Base-by-base conservation (phyloP, 2,113 vertebrate species). In the Gymnorhina tibicen region DNA sequence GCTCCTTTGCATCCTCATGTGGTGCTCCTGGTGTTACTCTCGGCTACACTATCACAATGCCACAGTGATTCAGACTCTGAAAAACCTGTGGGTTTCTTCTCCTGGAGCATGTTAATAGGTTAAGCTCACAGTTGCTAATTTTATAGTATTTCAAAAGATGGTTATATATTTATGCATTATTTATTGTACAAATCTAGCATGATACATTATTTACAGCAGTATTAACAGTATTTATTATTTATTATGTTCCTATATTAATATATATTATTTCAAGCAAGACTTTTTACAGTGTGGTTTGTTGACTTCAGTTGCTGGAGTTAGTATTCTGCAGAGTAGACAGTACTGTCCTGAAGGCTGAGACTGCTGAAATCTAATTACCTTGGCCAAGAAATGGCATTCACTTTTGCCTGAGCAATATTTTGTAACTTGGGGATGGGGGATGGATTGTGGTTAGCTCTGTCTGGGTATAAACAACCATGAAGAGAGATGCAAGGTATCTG, bases 181-280 rank as follows among this genome's bases (percentile, higher is more conserved):
- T 97, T 97, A 97, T 93, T 94, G 89, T 69, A 91, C 64, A 97
- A 97, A 96, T 97, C 64, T 96, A 96, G 75, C n/a, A 81, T 76
- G 55, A 95, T 98, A 87, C 80, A 97, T 98, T 97, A 98, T 97
- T 98, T 95, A 97, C 83, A 94, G 58, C 62, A 80, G 63, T 96
- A 97, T 95, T 98, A 97, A 97, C 64, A 87, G 26, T 69, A 98
- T 98, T 74, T 97, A 97, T 98, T 98, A 97, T 98, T 98, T 97
- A 98, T 97, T 93, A 96, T 94, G 22, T n/a, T 87, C 83, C 37
- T 89, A 46, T 98, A 92, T 96, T 97, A 96, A 93, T 97, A 97
- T 75, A 95, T 97, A 96, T 95, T 93, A 92, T 95, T 97, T 97
- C 87, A 97, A 94, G 82, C 44, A 94, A 90, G 87, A 85, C 59